phyloP scores from a whole-genome alignment of 2,888 invertebrate genomes.

The Incurvaria masculella region DNA sequence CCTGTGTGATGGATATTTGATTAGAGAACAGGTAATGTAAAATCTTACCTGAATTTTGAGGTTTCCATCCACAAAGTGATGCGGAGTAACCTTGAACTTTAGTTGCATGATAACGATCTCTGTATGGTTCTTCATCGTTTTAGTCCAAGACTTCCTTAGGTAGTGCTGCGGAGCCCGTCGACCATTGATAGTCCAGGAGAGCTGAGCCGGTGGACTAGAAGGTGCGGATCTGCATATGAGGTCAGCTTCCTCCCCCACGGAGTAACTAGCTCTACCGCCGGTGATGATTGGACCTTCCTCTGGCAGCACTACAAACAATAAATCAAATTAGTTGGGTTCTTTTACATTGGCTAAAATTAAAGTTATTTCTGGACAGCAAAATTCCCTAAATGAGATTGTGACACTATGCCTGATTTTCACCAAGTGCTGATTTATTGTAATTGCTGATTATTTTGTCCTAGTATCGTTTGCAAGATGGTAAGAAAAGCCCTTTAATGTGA shows the following conservation, averaged over 20 bases:
- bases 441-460: too few relatives aligned
- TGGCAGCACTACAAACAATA: slow-evolving; percentile 64
- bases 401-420: too few relatives aligned
- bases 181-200: slow-evolving; percentile 82
- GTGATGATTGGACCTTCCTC: slow-evolving; percentile 72
- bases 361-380: neutral
- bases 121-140: slow-evolving; percentile 50
- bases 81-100: slow-evolving; percentile 67
- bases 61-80: slow-evolving; percentile 74
- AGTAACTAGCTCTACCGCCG: slow-evolving; percentile 74
- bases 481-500: too few relatives aligned
- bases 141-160: slow-evolving; percentile 49
- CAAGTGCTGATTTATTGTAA: too few relatives aligned
- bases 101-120: slow-evolving; percentile 72
- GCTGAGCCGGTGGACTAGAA: slow-evolving; percentile 74
- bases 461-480: too few relatives aligned
- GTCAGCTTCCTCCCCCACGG: slow-evolving; percentile 68
- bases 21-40: slow-evolving; percentile 2
- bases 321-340: slow-evolving; percentile 6
- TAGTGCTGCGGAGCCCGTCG: slow-evolving; percentile 55
- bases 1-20: neutral
- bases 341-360: slow-evolving; percentile 5
- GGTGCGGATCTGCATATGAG: slow-evolving; percentile 78
- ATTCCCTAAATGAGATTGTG: neutral
- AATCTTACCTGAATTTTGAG: slow-evolving; percentile 70